Conservation (phyloP, 2,888 invertebrate species). For the Pilophorus perplexus region DNA sequence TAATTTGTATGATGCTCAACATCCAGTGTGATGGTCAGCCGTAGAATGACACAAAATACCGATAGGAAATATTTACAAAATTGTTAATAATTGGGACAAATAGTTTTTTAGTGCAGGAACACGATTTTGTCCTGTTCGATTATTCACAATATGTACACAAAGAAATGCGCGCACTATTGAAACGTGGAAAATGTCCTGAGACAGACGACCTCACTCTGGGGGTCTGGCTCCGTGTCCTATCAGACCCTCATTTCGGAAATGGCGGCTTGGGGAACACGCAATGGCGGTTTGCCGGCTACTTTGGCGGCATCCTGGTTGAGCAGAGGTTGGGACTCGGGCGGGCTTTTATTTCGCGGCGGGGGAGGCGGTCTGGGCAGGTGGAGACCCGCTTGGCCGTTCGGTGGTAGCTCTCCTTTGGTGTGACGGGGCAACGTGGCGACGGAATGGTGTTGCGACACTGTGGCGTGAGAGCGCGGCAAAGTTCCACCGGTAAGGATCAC, state of each 20-base stretch:
- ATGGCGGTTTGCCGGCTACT: constrained; percentile 47
- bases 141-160: constrained; percentile 39
- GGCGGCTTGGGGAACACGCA: constrained; percentile 73
- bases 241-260: constrained; percentile 90
- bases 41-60: no score
- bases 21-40: no score
- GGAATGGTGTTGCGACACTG: constrained; percentile 44
- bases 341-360: constrained; percentile 47
- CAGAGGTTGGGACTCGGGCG: constrained; percentile 49
- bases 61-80: no score
- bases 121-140: constrained; percentile 1
- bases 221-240: constrained; percentile 51
- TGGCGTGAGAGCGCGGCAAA: constrained; percentile 44
- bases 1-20: no score
- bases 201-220: constrained; percentile 5
- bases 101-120: no score
- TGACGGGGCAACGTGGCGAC: constrained; percentile 47
- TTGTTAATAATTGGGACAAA: no score
- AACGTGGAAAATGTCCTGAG: constrained; percentile 33
- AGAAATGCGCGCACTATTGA: constrained; percentile 16
- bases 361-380: constrained; percentile 56
- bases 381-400: constrained; percentile 49
- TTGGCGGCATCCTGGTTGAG: constrained; percentile 46
- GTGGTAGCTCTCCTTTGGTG: constrained; percentile 44
- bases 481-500: constrained; percentile 54